These are phyloP conservation scores for Sinosuthora webbiana DNA, from an alignment of 2,113 vertebrate genomes.

Conservation along the genomic window DNA sequence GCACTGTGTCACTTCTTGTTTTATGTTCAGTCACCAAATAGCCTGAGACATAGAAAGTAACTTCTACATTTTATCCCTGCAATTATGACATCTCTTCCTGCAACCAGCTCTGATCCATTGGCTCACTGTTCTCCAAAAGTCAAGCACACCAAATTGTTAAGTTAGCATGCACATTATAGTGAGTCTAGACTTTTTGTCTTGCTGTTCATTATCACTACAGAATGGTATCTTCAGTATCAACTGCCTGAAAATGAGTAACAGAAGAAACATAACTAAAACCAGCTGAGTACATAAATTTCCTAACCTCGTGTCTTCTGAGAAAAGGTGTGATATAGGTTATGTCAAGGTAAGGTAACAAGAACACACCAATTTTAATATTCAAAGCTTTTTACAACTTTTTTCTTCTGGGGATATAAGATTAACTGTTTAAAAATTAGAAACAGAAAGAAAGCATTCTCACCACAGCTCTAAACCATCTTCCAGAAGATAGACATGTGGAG, in stretches of 20 bases:
- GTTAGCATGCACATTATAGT: fast-evolving
- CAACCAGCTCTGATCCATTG: not conserved
- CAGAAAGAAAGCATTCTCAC: constrained; percentile 70
- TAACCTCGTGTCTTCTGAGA: not conserved
- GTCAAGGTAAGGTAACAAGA: not conserved
- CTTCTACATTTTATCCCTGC: not conserved
- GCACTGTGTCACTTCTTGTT: not conserved
- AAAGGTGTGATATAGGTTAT: not conserved
- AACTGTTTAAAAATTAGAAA: not conserved
- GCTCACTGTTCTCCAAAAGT: not conserved
- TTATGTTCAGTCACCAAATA: not conserved
- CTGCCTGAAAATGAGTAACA: not conserved
- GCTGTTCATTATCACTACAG: not conserved
- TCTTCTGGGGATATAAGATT: not conserved
- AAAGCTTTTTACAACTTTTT: not conserved
- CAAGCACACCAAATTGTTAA: not conserved
- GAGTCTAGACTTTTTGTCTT: not conserved
- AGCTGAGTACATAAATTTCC: not conserved
- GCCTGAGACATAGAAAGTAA: not conserved
- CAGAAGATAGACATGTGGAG: constrained; percentile 96
- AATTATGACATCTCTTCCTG: not conserved
- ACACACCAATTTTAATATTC: not conserved
- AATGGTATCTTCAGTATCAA: not conserved
- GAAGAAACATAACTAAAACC: not conserved
- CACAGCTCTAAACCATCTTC: constrained; percentile 98